Base-by-base conservation (phyloP, 1,140 invertebrate species). In the Nasonia vitripennis region DNA sequence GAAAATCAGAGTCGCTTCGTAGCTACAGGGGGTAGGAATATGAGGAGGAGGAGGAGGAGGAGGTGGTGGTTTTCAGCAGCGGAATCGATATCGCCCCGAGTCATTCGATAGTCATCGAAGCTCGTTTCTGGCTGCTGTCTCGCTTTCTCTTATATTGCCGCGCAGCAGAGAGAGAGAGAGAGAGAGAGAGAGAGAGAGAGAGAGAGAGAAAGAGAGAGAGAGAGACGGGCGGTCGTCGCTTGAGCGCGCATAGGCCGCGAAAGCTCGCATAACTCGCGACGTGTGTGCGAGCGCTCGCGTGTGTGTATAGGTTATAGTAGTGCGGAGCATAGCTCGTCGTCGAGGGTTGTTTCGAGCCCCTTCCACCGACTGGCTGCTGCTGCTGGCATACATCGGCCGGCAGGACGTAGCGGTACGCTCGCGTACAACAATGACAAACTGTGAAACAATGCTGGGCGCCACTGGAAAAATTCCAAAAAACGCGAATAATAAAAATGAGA, bases 381-480 rank as follows among this genome's bases (percentile, higher is more conserved):
- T 73, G 27, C 55, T 62, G 55, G 77, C 34, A 78, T 78, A 78
- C 75, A 79, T 84, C 83, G 85, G 85, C 67, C 79, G 75, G 78
- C 90, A 90, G 90, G 89, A 90, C 90, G 89, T 89, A 90, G 89
- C 88, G 20, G 55, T 81, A 82, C 83, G 86, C 87, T 86, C 86
- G 83, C 89, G 88, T 88, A 90, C 90, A 93, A 93, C 92, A 93
- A 93, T 93, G 93, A 93, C 92, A 92, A 92, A 91, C 91, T 90
- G 91, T 91, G 91, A 92, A 93, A 93, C 92, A 93, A 93, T 93
- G 91, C 92, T 89, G 90, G 91, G 91, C 89, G 91, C 90, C 89
- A 93, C 92, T 93, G 92, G 92, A 93, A 93, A 93, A 93, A 93
- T 93, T 93, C 91, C 92, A 92, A 92, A 93, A 93, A 93, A 93